Percentiles rank a stretch among this genome's conserved stretches.
Evolutionary conservation across 2,888 invertebrate species (phyloP).

Genomic region (Ophonus ardosiacus): DNA sequence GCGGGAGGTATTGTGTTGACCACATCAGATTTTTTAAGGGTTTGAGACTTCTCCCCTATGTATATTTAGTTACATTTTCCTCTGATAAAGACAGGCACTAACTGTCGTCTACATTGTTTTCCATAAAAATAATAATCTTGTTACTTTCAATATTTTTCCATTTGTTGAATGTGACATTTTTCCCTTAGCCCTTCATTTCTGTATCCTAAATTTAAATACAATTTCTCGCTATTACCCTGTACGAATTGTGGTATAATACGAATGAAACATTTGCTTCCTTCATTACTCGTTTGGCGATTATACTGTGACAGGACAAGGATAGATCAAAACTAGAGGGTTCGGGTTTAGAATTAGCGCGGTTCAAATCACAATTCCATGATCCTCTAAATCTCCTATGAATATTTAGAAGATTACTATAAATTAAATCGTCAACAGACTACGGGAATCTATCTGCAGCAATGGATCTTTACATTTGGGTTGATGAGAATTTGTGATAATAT

Average conservation of each 20-base stretch:
- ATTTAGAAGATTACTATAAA: conserved; percentile 52
- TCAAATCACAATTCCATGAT: conserved; percentile 22
- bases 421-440: conserved; percentile 19
- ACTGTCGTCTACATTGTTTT: too few species aligned
- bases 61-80: too few species aligned
- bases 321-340: neutral
- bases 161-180: too few species aligned
- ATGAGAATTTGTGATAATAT: conserved; percentile 17
- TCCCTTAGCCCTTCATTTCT: too few species aligned
- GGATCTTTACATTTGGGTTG: conserved; percentile 18
- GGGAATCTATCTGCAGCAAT: conserved; percentile 7
- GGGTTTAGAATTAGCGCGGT: neutral
- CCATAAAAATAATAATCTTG: too few species aligned
- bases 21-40: too few species aligned
- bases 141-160: too few species aligned
- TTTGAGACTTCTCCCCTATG: too few species aligned
- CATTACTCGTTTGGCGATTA: conserved; percentile 12
- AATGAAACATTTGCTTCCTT: conserved; percentile 16
- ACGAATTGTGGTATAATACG: neutral
- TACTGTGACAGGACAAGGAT: neutral
- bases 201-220: too few species aligned
- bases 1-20: too few species aligned
- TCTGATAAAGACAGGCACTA: too few species aligned
- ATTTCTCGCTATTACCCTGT: neutral
- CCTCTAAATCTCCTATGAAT: conserved; percentile 45